phyloP scores from a whole-genome alignment of 2,113 vertebrate species.

The Donacobius atricapilla region DNA sequence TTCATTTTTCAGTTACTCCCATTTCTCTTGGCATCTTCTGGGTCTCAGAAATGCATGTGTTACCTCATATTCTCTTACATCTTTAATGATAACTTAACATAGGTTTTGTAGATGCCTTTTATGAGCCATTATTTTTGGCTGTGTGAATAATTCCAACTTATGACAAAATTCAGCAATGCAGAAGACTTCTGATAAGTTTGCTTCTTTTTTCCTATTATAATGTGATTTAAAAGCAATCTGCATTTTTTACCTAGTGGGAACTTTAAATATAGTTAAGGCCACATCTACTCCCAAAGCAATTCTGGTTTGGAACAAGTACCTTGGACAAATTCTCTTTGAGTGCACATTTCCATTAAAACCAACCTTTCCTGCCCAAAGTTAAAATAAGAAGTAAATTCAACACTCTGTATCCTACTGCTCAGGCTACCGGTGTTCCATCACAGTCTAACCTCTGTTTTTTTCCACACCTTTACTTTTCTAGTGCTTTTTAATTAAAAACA shows the following conservation, averaged over 20 bases:
- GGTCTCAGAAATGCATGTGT: not conserved
- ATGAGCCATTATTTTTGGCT: not conserved
- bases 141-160: not conserved
- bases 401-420: not conserved
- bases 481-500: slow-evolving; percentile 5
- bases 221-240: not conserved
- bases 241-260: not conserved
- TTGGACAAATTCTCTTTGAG: not conserved
- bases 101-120: not conserved
- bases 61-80: not conserved
- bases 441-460: not conserved
- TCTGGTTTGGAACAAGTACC: not conserved
- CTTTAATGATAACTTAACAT: not conserved
- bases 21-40: not conserved
- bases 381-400: not conserved
- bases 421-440: not conserved
- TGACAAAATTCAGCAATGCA: not conserved
- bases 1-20: not conserved
- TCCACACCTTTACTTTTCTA: not conserved
- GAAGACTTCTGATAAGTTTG: not conserved
- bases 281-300: not conserved
- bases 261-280: not conserved
- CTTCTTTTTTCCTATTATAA: not conserved
- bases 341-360: not conserved
- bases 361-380: not conserved